Evolutionary conservation across 2,888 invertebrate genomes (phyloP).

Genomic region (Cremastobaeus sp.): DNA sequence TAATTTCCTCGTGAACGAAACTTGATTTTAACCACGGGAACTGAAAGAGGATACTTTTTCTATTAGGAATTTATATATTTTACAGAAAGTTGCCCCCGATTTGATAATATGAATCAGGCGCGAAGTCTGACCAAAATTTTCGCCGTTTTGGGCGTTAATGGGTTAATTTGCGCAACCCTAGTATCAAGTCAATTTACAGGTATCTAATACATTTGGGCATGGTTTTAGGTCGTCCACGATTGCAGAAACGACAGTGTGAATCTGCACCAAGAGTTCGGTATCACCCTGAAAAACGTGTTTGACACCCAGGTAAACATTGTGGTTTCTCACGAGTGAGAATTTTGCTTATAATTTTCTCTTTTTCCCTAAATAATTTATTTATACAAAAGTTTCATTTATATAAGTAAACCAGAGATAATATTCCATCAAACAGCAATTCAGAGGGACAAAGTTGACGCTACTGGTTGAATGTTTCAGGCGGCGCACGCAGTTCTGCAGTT

Average conservation of each 20-base stretch:
- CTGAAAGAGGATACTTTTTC: too few relatives aligned
- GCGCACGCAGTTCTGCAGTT: constrained; percentile 95
- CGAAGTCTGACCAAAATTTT: too few relatives aligned
- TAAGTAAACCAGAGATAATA: background rate
- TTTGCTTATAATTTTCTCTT: background rate
- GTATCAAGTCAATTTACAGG: too few relatives aligned
- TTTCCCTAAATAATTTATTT: background rate
- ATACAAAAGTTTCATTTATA: background rate
- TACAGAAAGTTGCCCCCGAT: too few relatives aligned
- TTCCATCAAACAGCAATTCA: background rate
- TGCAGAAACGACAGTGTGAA: constrained; percentile 94
- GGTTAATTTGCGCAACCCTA: too few relatives aligned
- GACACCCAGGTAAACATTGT: constrained; percentile 86
- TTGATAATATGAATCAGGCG: too few relatives aligned
- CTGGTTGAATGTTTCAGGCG: constrained; percentile 79
- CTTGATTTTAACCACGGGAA: too few relatives aligned
- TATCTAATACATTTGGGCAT: background rate
- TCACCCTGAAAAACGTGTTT: constrained; percentile 90
- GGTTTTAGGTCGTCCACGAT: constrained; percentile 88
- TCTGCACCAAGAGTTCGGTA: constrained; percentile 91
- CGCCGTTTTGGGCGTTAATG: too few relatives aligned
- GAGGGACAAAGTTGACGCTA: background rate
- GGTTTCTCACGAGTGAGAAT: background rate
- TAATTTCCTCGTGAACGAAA: too few relatives aligned
- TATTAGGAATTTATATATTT: too few relatives aligned